phyloP scores from a whole-genome alignment of 2,797 vertebrate species.

The Adrianichthys oophorus region DNA sequence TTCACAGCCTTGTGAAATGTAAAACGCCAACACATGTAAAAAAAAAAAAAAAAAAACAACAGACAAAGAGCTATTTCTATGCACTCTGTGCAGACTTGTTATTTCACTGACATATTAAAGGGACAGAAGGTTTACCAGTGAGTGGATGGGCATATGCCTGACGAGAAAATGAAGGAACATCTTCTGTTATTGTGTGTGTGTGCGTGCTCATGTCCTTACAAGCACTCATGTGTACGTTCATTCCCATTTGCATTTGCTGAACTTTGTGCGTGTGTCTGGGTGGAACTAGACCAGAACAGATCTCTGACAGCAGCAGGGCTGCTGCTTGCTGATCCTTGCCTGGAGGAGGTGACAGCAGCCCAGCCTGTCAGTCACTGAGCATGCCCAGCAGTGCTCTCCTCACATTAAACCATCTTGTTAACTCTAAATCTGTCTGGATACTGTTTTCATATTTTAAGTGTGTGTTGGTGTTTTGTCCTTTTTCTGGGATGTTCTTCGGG shows the following conservation, averaged over 20 bases:
- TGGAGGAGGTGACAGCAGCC: constrained; percentile 89
- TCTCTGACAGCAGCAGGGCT: constrained; percentile 92
- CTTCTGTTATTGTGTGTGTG: background rate
- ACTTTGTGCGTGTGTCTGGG: constrained; percentile 70
- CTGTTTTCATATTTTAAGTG: constrained; percentile 39
- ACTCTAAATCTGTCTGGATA: constrained; percentile 60
- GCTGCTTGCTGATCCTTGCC: constrained; percentile 89
- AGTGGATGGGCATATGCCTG: constrained; percentile 10
- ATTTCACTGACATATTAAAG: constrained; percentile 91
- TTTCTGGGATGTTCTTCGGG: constrained; percentile 37
- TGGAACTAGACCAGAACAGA: constrained; percentile 95
- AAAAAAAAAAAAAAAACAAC: constrained; percentile 36
- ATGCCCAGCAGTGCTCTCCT: constrained; percentile 63
- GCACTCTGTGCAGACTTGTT: constrained; percentile 81
- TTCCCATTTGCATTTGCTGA: constrained; percentile 59
- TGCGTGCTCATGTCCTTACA: constrained; percentile 18
- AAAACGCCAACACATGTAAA: constrained; percentile 9
- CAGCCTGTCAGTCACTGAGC: constrained; percentile 87
- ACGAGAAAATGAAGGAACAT: no score
- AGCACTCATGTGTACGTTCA: constrained; percentile 37
- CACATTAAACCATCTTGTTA: constrained; percentile 74
- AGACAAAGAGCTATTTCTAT: constrained; percentile 49
- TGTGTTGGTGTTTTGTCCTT: constrained; percentile 20
- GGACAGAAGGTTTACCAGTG: constrained; percentile 77
- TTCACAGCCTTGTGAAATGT: constrained; percentile 50